A percentile compares a stretch with the other conserved stretches of the same genome.
phyloP scores from a whole-genome alignment of 2,113 vertebrate species.

The Tragelaphus strepsiceros region DNA sequence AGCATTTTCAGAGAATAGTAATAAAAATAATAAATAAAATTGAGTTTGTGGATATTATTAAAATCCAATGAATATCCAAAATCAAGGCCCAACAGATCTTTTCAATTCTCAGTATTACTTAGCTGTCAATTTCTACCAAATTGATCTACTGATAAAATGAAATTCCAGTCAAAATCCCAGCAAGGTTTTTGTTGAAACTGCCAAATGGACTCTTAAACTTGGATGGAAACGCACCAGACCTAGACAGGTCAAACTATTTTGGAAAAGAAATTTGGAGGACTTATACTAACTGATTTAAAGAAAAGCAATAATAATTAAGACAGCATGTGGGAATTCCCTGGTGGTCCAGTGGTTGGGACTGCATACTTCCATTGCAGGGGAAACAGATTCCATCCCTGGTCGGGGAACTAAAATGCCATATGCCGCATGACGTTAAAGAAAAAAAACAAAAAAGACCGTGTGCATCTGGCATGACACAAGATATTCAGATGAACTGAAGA shows the following conservation, averaged over 20 bases:
- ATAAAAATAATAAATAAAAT: neutral
- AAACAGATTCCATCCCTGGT: neutral
- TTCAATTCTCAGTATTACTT: neutral
- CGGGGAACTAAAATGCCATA: neutral
- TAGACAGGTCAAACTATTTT: neutral
- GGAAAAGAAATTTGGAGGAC: neutral
- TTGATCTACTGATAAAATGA: neutral
- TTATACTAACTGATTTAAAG: neutral
- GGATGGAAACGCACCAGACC: neutral
- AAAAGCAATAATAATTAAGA: neutral
- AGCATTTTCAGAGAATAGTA: conserved; percentile 42
- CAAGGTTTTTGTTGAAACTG: neutral
- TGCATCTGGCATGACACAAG: neutral
- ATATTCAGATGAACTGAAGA: neutral
- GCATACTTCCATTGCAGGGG: neutral
- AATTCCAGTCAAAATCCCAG: neutral
- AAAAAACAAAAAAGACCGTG: neutral
- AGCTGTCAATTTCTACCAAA: neutral
- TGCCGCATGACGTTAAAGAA: neutral
- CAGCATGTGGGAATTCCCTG: neutral
- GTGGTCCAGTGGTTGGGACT: neutral
- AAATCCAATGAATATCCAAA: neutral
- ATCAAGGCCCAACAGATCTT: neutral
- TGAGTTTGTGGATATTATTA: neutral
- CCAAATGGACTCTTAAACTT: neutral